These are phyloP conservation scores for Microchirus variegatus DNA, from an alignment of 2,797 vertebrate genomes.

Conservation along the genomic window DNA sequence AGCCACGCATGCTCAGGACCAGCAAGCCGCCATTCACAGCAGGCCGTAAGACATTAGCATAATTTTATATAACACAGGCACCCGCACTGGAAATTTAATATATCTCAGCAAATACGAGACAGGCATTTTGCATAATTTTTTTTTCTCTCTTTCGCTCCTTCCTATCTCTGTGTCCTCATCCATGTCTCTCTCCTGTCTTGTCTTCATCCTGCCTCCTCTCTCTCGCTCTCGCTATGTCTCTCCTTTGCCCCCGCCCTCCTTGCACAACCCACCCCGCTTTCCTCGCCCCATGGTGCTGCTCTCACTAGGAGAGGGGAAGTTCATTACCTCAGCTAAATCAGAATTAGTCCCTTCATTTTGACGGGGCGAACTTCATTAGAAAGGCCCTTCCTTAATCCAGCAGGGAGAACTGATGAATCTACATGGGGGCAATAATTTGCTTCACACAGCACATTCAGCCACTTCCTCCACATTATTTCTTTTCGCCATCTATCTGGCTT, in stretches of 20 bases:
- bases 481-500: slow-evolving; percentile 69
- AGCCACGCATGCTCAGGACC: slow-evolving; percentile 98
- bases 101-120: slow-evolving; percentile 97
- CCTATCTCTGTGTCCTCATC: slow-evolving; percentile 41
- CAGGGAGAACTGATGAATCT: slow-evolving; percentile 99
- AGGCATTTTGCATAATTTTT: slow-evolving; percentile 96
- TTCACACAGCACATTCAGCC: slow-evolving; percentile 94
- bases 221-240: slow-evolving; percentile 38
- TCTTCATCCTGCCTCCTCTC: slow-evolving; percentile 50
- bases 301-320: slow-evolving; percentile 99
- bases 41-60: slow-evolving; percentile 97
- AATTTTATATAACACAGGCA: slow-evolving; percentile 99
- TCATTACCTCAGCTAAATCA: slow-evolving; percentile 99
- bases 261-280: slow-evolving; percentile 68
- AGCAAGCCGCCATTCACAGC: slow-evolving; percentile 98
- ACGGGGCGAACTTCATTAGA: slow-evolving; percentile 99
- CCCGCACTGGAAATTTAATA: slow-evolving; percentile 98
- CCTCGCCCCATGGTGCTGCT: slow-evolving; percentile 95
- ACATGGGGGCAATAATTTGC: slow-evolving; percentile 95
- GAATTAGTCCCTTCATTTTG: slow-evolving; percentile 99
- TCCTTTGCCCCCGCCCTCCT: slow-evolving; percentile 49
- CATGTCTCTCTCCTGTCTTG: slow-evolving; percentile 71
- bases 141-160: slow-evolving; percentile 67
- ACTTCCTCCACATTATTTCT: slow-evolving; percentile 78
- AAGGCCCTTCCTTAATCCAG: slow-evolving; percentile 98